Conservation (phyloP, 2,113 vertebrate genomes). For the Oryzias curvinotus region DNA sequence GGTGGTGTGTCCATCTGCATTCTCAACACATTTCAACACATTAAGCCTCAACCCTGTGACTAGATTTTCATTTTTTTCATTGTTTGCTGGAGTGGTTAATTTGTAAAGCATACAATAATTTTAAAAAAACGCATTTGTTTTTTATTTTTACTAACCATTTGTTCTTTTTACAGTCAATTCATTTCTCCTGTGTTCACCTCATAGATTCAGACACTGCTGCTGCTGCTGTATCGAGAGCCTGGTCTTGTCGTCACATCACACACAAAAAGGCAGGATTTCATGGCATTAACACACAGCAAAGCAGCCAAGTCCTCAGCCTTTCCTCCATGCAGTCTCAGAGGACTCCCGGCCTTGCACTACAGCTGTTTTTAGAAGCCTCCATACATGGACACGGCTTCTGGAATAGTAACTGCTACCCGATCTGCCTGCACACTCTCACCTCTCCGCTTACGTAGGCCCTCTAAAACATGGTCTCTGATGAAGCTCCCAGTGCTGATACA, state of each 20-base stretch:
- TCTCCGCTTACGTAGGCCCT: conserved; percentile 60
- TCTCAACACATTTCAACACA: background rate
- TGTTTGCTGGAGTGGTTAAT: background rate
- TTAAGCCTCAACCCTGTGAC: too few species aligned
- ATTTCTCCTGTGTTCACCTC: conserved; percentile 20
- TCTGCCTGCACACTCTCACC: conserved; percentile 64
- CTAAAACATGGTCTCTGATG: conserved; percentile 26
- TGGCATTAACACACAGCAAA: conserved; percentile 4
- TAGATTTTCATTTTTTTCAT: background rate
- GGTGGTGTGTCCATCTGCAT: background rate
- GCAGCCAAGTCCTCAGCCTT: conserved; percentile 27
- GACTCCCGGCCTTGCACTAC: conserved; percentile 47
- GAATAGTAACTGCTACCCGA: conserved; percentile 84
- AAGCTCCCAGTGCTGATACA: conserved; percentile 16
- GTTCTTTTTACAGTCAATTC: conserved; percentile 40
- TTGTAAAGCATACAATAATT: background rate
- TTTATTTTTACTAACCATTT: conserved; percentile 11
- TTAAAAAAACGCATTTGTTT: too few species aligned
- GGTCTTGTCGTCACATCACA: conserved; percentile 22
- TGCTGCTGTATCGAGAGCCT: conserved; percentile 17
- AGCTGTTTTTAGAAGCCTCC: conserved; percentile 85
- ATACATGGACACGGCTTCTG: conserved; percentile 83
- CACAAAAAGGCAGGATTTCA: background rate
- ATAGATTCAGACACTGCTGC: conserved; percentile 8
- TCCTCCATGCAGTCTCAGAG: conserved; percentile 51